These are phyloP conservation scores for Formica aserva DNA, from an alignment of 2,888 invertebrate species.

Conservation along the genomic window DNA sequence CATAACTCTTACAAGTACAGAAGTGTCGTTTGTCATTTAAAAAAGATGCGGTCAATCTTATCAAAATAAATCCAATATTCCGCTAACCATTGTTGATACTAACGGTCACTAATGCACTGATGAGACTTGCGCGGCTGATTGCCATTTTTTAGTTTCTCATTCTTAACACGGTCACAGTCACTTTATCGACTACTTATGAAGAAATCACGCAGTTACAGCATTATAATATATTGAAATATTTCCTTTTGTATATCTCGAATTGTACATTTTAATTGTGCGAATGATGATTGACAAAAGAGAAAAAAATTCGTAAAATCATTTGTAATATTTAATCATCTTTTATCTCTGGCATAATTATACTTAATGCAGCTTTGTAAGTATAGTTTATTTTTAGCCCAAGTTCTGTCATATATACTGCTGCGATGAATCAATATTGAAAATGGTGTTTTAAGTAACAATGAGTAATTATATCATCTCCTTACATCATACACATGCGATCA, in stretches of 20 bases:
- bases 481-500: background rate
- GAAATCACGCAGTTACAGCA: background rate
- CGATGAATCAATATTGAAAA: constrained; percentile 20
- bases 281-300: background rate
- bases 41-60: background rate
- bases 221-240: constrained; percentile 15
- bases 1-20: background rate
- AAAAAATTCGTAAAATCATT: background rate
- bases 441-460: background rate
- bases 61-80: constrained; percentile 32
- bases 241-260: constrained; percentile 15
- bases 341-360: background rate
- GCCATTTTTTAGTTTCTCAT: constrained; percentile 6
- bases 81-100: constrained; percentile 60
- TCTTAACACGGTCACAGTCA: background rate
- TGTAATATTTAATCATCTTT: background rate
- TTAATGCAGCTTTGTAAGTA: background rate
- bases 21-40: background rate
- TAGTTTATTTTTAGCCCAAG: constrained; percentile 5
- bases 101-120: constrained; percentile 42
- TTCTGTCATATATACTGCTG: background rate
- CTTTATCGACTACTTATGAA: constrained; percentile 16
- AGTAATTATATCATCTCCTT: background rate
- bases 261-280: background rate
- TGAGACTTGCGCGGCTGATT: constrained; percentile 17